Percentiles rank a stretch among this genome's conserved stretches.
Evolutionary conservation across 2,113 vertebrate species (phyloP).

Genomic region (Clarias magur): DNA sequence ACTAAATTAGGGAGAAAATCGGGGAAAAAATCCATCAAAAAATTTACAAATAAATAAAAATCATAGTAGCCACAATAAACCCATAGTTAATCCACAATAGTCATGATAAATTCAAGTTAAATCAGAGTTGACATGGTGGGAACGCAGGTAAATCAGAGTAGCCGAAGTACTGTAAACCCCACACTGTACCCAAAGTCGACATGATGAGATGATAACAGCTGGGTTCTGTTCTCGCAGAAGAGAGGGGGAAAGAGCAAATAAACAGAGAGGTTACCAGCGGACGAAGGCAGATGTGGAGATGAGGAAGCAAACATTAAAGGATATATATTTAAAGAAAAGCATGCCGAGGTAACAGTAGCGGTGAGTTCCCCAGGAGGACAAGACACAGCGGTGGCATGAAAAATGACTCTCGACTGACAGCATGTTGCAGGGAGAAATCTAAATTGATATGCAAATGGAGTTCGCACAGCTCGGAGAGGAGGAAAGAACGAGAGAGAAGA

Average conservation of each 20-base stretch:
- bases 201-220: not conserved
- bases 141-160: not conserved
- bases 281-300: not conserved
- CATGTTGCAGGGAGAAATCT: conserved; percentile 74
- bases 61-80: no score
- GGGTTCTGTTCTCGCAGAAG: not conserved
- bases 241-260: conserved; percentile 49
- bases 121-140: no score
- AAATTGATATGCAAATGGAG: conserved; percentile 79
- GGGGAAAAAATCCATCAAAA: no score
- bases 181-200: not conserved
- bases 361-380: conserved; percentile 54
- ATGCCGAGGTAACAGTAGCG: conserved; percentile 44
- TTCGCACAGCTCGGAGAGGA: conserved; percentile 13
- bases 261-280: conserved; percentile 55
- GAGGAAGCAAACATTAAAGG: not conserved
- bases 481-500: conserved; percentile 3
- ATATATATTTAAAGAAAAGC: conserved; percentile 20
- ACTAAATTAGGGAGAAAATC: no score
- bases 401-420: conserved; percentile 74
- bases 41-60: no score
- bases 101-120: no score
- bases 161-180: not conserved
- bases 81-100: no score
- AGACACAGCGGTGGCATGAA: conserved; percentile 59